Evolutionary conservation across 2,113 vertebrate species (phyloP).

Genomic region (Phainopepla nitens): DNA sequence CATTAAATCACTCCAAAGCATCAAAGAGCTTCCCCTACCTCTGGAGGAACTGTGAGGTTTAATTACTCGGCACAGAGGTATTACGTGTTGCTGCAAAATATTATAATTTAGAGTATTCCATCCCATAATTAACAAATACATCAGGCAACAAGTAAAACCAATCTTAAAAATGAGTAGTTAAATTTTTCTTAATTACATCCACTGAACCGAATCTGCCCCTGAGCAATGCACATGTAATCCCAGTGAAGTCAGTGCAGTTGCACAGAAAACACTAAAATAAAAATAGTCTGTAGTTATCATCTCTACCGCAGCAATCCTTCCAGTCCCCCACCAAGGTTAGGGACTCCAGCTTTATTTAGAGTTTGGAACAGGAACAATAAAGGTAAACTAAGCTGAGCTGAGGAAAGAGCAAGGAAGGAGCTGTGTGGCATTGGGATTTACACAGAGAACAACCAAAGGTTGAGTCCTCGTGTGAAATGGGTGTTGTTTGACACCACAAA

Average conservation of each 20-base stretch:
- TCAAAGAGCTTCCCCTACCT: not conserved
- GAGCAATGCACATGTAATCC: conserved; percentile 35
- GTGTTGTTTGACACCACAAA: accelerated
- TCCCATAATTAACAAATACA: conserved; percentile 17
- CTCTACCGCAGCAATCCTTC: not conserved
- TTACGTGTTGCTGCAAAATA: not conserved
- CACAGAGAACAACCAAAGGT: not conserved
- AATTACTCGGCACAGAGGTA: not conserved
- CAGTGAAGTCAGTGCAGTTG: not conserved
- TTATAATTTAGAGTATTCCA: not conserved
- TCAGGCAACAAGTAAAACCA: conserved; percentile 2
- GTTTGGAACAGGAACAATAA: not conserved
- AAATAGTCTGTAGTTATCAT: not conserved
- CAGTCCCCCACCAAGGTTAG: not conserved
- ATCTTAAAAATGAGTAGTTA: conserved; percentile 25
- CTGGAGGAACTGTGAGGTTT: not conserved
- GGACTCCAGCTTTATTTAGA: not conserved
- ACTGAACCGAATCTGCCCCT: conserved; percentile 7
- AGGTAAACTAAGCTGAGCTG: not conserved
- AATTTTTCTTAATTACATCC: conserved; percentile 27
- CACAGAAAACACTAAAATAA: not conserved
- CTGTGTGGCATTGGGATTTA: accelerated
- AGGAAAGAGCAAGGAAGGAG: not conserved
- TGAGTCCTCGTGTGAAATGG: accelerated
- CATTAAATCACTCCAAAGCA: not conserved